Evolutionary conservation across 2,888 invertebrate species (phyloP), one percentile per base, ranked within the genome.

Genomic region (Lasioglossum oenotherae): DNA sequence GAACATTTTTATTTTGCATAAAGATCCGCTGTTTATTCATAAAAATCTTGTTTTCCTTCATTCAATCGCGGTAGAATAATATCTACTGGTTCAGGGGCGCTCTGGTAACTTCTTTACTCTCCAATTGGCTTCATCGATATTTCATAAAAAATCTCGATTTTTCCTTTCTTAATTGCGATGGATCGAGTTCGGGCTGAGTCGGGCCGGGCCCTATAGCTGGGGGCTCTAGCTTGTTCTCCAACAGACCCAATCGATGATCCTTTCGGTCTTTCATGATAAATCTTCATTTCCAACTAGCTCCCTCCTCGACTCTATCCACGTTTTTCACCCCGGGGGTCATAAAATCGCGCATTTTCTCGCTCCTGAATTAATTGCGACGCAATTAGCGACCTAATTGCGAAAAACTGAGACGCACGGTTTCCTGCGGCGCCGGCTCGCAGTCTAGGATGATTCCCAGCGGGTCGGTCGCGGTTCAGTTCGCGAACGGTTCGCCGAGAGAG

Each of bases 401-500:
- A 64, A 64, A 64, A n/a, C 64, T 16, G 64, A 27, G 64, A 31
- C 64, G 31, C 64, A 14, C 64, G 31, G 64, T 16, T 64, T 64
- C 64, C 64, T 64, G 64, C 31, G 31, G 16, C 31, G 64, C 6
- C 16, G 31, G 31, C 64, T 64, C 64, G 64, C 31, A 64, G 64
- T 31, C 31, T 64, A 64, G 31, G 64, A 64, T 31, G 64, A 31
- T 64, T 64, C 64, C 64, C 64, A 64, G 64, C 64, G 64, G 64
- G 64, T 64, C 73, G 73, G 46, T 73, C 44, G 44, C 73, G 73
- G 44, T 73, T 73, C 73, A 38, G 73, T 27, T 73, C 41, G 44
- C 73, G 41, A 69, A 69, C 38, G 31, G 31, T 31, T 38, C 69
- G 38, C 38, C 38, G 69, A 69, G 69, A 64, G 64, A 64, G 31